Evolutionary conservation across 2,797 vertebrate species (phyloP).

Genomic region (Hippopotamyrus pictus): DNA sequence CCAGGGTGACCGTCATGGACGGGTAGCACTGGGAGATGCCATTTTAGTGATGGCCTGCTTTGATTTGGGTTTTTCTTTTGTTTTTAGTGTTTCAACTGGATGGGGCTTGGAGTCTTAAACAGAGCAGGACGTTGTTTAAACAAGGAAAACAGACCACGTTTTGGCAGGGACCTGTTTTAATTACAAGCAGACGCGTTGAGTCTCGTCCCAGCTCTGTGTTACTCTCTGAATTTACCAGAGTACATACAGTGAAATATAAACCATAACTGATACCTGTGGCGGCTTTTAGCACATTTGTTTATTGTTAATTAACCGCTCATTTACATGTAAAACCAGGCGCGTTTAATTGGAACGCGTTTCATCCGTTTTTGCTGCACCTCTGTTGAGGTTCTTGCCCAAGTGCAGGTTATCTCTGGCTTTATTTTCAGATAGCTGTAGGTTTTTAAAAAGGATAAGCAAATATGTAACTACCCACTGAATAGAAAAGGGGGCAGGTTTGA

Average conservation of each 20-base stretch:
- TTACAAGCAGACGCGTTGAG: neutral
- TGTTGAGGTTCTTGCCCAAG: neutral
- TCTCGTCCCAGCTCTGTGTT: neutral
- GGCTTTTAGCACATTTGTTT: neutral
- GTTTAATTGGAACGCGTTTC: neutral
- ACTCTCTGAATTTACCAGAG: neutral
- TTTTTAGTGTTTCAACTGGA: neutral
- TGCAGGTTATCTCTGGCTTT: neutral
- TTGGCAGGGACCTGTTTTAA: neutral
- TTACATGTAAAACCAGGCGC: neutral
- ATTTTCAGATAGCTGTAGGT: neutral
- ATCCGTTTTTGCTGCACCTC: neutral
- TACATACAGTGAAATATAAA: neutral
- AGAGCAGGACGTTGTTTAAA: neutral
- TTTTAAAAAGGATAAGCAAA: neutral
- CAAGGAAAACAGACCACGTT: neutral
- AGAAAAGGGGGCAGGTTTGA: neutral
- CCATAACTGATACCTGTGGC: neutral
- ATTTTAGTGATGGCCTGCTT: neutral
- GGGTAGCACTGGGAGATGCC: neutral
- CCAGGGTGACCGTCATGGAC: neutral
- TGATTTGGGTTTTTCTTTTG: neutral
- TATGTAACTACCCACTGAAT: neutral
- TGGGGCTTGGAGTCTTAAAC: neutral
- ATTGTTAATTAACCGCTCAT: neutral